Conservation (phyloP, 2,888 invertebrate genomes). For the Drosophila robusta region DNA sequence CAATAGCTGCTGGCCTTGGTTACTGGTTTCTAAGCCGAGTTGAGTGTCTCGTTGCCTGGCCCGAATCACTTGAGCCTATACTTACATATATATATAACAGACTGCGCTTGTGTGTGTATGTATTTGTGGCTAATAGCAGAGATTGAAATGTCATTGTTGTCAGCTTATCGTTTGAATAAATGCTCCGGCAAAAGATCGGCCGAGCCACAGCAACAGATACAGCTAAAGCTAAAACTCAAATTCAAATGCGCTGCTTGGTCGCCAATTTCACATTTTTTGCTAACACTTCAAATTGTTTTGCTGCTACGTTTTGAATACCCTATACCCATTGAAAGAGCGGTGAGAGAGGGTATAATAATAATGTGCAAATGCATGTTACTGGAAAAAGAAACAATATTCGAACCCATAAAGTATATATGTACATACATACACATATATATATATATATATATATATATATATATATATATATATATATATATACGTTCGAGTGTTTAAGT, state of each 20-base stretch:
- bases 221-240: conserved; percentile 10
- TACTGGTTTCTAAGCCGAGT: conserved; percentile 67
- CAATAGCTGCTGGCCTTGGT: conserved; percentile 75
- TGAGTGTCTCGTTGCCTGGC: conserved; percentile 52
- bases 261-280: conserved; percentile 32
- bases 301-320: conserved; percentile 17
- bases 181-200: conserved; percentile 47
- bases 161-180: conserved; percentile 67
- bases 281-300: conserved; percentile 39
- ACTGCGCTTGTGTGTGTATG: background rate
- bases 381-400: too few relatives aligned
- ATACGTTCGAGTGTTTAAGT: too few relatives aligned
- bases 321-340: background rate
- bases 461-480: too few relatives aligned
- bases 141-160: conserved; percentile 78
- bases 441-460: too few relatives aligned
- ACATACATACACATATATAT: too few relatives aligned
- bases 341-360: too few relatives aligned
- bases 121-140: conserved; percentile 48
- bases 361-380: background rate
- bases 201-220: conserved; percentile 8
- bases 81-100: conserved; percentile 6
- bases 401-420: too few relatives aligned
- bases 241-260: conserved; percentile 27
- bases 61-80: conserved; percentile 30